Conservation (phyloP, 2,888 invertebrate species). For the Pseudanteris insignis region DNA sequence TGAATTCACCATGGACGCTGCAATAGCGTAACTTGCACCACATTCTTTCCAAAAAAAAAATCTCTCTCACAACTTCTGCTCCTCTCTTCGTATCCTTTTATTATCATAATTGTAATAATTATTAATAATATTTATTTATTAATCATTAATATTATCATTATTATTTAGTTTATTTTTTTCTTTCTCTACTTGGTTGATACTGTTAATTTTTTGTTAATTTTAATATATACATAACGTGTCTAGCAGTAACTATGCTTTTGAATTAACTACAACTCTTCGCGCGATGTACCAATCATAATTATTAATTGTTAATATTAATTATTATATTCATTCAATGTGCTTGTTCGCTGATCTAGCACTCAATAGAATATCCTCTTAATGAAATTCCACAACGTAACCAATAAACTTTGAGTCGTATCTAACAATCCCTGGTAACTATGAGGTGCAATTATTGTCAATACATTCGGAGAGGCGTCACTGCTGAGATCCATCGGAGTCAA, state of each 20-base stretch:
- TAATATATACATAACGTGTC: slow-evolving; percentile 62
- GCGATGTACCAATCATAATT: slow-evolving; percentile 39
- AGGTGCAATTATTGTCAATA: slow-evolving; percentile 61
- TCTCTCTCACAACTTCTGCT: slow-evolving; percentile 31
- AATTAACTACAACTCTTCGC: slow-evolving; percentile 51
- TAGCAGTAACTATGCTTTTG: slow-evolving; percentile 59
- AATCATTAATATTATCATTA: slow-evolving; percentile 47
- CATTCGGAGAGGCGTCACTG: slow-evolving; percentile 62
- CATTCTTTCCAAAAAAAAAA: slow-evolving; percentile 51
- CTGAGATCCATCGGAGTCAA: slow-evolving; percentile 44
- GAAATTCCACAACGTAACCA: slow-evolving; percentile 21
- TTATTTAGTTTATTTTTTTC: slow-evolving; percentile 41
- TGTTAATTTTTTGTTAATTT: slow-evolving; percentile 31
- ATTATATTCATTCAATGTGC: slow-evolving; percentile 14
- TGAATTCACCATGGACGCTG: slow-evolving; percentile 58
- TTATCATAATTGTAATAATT: slow-evolving; percentile 41
- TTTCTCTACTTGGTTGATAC: slow-evolving; percentile 48
- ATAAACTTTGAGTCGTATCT: slow-evolving; percentile 29
- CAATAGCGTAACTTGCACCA: slow-evolving; percentile 59
- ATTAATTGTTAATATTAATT: slow-evolving; percentile 27
- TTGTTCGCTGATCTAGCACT: too few species aligned
- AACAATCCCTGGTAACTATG: slow-evolving; percentile 38
- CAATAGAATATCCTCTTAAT: not conserved
- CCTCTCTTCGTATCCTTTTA: slow-evolving; percentile 41
- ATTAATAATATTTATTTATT: slow-evolving; percentile 36